Base-by-base conservation (phyloP, 2,888 invertebrate species). In the Chrysomela aeneicollis region DNA sequence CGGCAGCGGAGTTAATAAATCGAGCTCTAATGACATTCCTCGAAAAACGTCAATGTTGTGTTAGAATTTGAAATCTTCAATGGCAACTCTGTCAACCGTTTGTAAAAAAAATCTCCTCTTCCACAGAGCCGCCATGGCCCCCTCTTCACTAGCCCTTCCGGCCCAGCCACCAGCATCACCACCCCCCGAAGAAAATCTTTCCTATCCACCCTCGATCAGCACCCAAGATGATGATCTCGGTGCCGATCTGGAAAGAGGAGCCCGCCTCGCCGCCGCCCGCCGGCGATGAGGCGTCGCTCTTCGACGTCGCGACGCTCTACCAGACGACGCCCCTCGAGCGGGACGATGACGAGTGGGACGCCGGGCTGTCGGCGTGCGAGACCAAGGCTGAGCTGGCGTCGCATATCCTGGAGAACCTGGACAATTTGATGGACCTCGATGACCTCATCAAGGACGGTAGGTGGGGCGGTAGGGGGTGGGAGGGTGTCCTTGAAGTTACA, bases 61-160 rank as follows among this genome's bases (percentile, higher is more conserved):
- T 26, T 26, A 3, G 26, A 26, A 26, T 26, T 3, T 5, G 6
- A 26, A 26, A 26, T 26, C 26, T 26, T 6, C 26, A 26, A n/a
- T n/a, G 26, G 26, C 26, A 26, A 3, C 6, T 26, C 6, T 26
- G 4, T 5, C 26, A 3, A 6, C 26, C 26, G 6, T 26, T 26
- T 26, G n/a, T n/a, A n/a, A n/a, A n/a, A n/a, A n/a, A n/a, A n/a
- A n/a, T 61, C 22, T 67, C 65, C 71, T 70, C 76, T 79, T 71
- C 78, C 77, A 69, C 87, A 93, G 93, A 85, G 92, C 92, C 93
- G 90, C 77, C 82, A 93, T 93, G 93, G 93, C 93, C 88, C 86
- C 88, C 86, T 84, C 84, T 84, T 82, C 86, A 86, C 87, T 86
- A 86, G 86, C 83, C 84, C 86, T 86, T 84, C 86, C 86, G 85